These are phyloP conservation scores for Threskiornis aethiopicus DNA, from an alignment of 2,797 vertebrate species.

Conservation along the genomic window DNA sequence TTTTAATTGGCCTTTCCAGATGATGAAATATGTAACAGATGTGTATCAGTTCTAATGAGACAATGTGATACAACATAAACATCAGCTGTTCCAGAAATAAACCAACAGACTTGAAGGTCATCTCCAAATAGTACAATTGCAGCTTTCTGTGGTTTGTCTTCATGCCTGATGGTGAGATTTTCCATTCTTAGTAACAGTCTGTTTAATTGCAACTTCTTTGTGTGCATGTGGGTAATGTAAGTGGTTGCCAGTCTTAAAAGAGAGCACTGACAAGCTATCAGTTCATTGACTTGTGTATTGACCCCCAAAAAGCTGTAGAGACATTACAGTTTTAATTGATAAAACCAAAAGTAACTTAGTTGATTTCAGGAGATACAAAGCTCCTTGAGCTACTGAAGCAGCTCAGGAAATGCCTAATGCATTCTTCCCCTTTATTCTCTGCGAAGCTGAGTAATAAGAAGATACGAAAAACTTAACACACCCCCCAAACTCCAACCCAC, in stretches of 20 bases:
- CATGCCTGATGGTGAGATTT: not conserved
- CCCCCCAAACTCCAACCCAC: not conserved
- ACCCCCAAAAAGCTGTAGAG: not conserved
- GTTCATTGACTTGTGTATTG: not conserved
- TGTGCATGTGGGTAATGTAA: not conserved
- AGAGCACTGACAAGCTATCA: not conserved
- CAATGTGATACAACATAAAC: not conserved
- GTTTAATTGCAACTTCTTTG: not conserved
- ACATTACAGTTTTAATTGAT: not conserved
- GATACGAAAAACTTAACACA: not conserved
- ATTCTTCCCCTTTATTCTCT: not conserved
- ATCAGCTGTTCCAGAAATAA: not conserved
- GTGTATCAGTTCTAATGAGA: not conserved
- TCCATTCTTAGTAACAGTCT: not conserved
- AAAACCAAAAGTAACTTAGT: not conserved
- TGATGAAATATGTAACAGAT: not conserved
- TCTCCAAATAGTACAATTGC: not conserved
- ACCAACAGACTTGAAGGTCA: not conserved
- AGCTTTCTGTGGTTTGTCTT: not conserved
- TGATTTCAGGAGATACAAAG: not conserved
- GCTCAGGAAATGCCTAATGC: not conserved
- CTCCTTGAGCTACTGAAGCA: not conserved
- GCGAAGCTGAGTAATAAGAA: not conserved
- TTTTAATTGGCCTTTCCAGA: not conserved
- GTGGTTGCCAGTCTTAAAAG: not conserved